phyloP scores from a whole-genome alignment of 2,113 vertebrate genomes.

The Triplophysa tibetana region DNA sequence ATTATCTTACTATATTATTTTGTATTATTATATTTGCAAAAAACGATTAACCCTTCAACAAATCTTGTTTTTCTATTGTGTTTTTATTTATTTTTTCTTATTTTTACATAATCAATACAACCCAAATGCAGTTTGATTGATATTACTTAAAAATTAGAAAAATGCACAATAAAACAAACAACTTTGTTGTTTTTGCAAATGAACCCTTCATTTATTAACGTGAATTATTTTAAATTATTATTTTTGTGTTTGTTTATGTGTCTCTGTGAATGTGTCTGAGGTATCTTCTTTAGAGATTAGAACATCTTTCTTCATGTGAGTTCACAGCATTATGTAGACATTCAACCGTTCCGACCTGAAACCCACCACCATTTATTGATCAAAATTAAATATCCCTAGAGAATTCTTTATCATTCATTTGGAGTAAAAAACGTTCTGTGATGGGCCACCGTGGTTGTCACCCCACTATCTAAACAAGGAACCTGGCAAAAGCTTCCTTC shows the following conservation, averaged over 20 bases:
- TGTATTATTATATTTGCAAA: no score
- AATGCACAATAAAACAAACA: no score
- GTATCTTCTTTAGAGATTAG: neutral
- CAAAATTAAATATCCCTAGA: neutral
- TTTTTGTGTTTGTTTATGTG: neutral
- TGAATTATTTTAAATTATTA: no score
- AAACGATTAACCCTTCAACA: no score
- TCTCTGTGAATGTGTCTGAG: neutral
- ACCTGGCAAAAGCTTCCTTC: neutral
- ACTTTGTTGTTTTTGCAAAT: no score
- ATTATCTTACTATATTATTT: no score
- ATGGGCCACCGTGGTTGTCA: neutral
- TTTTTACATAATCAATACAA: no score
- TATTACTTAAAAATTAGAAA: no score
- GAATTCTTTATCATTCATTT: neutral
- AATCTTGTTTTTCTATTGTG: no score
- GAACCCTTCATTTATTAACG: no score
- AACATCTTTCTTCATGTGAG: neutral
- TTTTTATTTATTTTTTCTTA: no score
- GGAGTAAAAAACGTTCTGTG: neutral
- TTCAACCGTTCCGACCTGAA: constrained; percentile 1
- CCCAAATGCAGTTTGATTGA: no score
- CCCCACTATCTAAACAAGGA: constrained; percentile 16
- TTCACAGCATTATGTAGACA: neutral
- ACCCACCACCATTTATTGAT: constrained; percentile 31